Evolutionary conservation across 1,140 invertebrate species (phyloP).

Genomic region (Heterodera carotae): DNA sequence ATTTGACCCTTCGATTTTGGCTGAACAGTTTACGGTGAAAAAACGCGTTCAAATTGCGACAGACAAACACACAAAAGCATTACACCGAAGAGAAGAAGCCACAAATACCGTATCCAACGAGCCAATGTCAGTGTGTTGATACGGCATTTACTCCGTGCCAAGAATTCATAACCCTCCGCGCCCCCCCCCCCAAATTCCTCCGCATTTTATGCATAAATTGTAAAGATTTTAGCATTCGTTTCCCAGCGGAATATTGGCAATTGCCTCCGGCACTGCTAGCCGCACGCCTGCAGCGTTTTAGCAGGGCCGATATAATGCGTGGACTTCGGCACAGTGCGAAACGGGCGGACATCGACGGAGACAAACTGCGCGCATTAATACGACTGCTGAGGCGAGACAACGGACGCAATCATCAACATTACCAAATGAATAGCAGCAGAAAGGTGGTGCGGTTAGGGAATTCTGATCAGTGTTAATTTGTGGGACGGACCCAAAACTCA

Average conservation of each 20-base stretch:
- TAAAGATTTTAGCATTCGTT: conserved; percentile 27
- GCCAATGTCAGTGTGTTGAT: not conserved
- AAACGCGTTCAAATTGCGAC: not conserved
- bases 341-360: conserved; percentile 21
- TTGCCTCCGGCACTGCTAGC: conserved; percentile 37
- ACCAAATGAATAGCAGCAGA: not conserved
- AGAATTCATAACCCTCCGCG: no score
- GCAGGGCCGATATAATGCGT: conserved; percentile 14
- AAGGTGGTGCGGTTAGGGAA: not conserved
- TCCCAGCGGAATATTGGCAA: conserved; percentile 50
- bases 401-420: not conserved
- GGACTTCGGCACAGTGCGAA: not conserved
- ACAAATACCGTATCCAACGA: not conserved
- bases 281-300: conserved; percentile 21
- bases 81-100: not conserved
- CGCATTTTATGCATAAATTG: not conserved
- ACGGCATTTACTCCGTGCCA: not conserved
- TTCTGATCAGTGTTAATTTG: not conserved
- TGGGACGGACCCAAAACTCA: no score
- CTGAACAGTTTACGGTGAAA: no score
- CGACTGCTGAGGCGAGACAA: conserved; percentile 15
- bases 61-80: not conserved
- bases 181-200: no score
- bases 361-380: conserved; percentile 20
- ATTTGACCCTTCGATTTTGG: no score